Percentiles rank a stretch among this genome's conserved stretches.
These are phyloP conservation scores for Anagrus nilaparvatae DNA, from an alignment of 1,140 invertebrate species.

Conservation along the genomic window DNA sequence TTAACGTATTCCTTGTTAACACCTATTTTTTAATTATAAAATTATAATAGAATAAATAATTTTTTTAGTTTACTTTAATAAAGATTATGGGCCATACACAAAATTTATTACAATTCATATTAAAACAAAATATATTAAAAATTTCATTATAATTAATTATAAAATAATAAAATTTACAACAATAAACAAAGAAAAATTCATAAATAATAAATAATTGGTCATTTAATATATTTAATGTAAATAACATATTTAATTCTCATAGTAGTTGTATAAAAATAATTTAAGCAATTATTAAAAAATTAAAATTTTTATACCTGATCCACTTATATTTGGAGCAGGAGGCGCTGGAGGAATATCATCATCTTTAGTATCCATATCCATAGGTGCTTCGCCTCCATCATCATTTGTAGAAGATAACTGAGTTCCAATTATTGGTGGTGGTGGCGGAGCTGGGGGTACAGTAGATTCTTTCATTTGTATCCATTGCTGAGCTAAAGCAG, in stretches of 20 bases:
- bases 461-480: constrained; percentile 86
- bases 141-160: too few species aligned
- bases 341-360: constrained; percentile 42
- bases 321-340: constrained; percentile 39
- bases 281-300: not conserved
- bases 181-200: too few species aligned
- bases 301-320: constrained; percentile 35
- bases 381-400: constrained; percentile 70
- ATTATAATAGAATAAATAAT: too few species aligned
- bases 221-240: not conserved
- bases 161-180: too few species aligned
- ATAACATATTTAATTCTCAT: not conserved
- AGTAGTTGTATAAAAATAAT: not conserved
- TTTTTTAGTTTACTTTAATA: too few species aligned
- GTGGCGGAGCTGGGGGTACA: constrained; percentile 44
- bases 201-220: not conserved
- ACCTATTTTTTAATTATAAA: too few species aligned
- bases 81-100: too few species aligned
- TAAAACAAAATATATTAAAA: too few species aligned
- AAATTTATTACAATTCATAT: too few species aligned
- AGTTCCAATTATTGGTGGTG: constrained; percentile 34
- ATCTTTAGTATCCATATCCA: constrained; percentile 71
- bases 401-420: constrained; percentile 19
- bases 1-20: too few species aligned
- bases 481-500: constrained; percentile 91